Conservation (phyloP, 2,888 invertebrate species). For the Muschampia staudingeri region DNA sequence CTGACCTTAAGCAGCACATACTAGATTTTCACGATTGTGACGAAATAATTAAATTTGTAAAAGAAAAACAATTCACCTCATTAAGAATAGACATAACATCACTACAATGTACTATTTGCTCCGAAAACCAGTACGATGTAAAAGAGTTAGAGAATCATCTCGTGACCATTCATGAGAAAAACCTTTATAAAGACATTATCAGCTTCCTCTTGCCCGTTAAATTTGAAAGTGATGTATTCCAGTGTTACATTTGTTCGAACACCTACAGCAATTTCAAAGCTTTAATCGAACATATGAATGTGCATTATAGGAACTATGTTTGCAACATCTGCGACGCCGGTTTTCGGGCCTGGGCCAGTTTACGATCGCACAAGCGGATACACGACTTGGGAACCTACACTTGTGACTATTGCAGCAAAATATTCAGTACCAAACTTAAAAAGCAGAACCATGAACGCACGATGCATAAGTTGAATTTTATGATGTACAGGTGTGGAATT, state of each 20-base stretch:
- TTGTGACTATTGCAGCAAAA: conserved; percentile 80
- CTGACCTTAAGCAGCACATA: conserved; percentile 78
- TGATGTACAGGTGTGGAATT: conserved; percentile 72
- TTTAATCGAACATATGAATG: conserved; percentile 72
- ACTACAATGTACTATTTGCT: not conserved
- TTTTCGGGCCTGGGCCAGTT: conserved; percentile 68
- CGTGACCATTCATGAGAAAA: conserved; percentile 65
- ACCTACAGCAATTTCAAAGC: conserved; percentile 62
- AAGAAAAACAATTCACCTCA: not conserved
- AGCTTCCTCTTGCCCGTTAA: conserved; percentile 77
- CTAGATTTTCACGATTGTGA: conserved; percentile 68
- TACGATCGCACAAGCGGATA: conserved; percentile 57
- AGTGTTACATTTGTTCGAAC: conserved; percentile 51
- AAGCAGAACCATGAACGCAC: conserved; percentile 77
- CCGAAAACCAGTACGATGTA: conserved; percentile 25
- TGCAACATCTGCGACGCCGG: conserved; percentile 71
- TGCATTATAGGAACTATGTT: conserved; percentile 72
- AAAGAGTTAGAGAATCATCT: not conserved
- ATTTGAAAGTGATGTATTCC: conserved; percentile 69
- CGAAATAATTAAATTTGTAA: not conserved
- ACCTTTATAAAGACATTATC: conserved; percentile 73
- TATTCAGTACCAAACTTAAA: conserved; percentile 76
- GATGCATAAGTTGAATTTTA: conserved; percentile 72
- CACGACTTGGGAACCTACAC: conserved; percentile 69
- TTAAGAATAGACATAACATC: not conserved